Evolutionary conservation across 2,888 invertebrate genomes (phyloP).

Genomic region (Catocala sponsa): DNA sequence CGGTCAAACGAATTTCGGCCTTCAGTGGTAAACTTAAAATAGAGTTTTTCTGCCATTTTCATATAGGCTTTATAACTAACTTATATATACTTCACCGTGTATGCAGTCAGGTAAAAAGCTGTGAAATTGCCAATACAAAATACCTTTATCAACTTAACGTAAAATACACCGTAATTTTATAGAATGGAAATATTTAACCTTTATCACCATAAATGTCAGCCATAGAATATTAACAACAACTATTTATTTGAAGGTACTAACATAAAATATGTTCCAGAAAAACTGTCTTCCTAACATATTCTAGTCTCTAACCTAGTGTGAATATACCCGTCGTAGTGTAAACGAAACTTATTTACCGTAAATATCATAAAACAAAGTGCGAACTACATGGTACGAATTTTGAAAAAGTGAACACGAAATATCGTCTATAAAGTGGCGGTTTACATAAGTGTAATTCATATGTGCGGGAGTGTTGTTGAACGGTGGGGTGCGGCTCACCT

Average conservation of each 20-base stretch:
- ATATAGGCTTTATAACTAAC: too few relatives aligned
- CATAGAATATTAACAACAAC: conserved; percentile 1
- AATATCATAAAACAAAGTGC: conserved; percentile 32
- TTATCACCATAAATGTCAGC: conserved; percentile 1
- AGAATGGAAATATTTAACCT: too few relatives aligned
- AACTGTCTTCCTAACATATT: conserved; percentile 56
- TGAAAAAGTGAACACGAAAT: conserved; percentile 24
- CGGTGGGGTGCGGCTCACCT: conserved; percentile 78
- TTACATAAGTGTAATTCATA: conserved; percentile 52
- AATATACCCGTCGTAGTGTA: conserved; percentile 23
- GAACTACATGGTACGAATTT: conserved; percentile 32
- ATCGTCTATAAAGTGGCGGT: conserved; percentile 52
- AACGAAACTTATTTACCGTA: conserved; percentile 7
- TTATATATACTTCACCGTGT: too few relatives aligned
- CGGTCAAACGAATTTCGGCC: too few relatives aligned
- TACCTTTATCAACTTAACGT: too few relatives aligned
- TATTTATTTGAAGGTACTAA: neutral
- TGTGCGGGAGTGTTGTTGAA: conserved; percentile 54
- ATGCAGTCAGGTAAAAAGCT: too few relatives aligned
- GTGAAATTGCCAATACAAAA: too few relatives aligned
- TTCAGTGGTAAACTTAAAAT: too few relatives aligned
- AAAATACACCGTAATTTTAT: too few relatives aligned
- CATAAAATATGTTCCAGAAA: conserved; percentile 29
- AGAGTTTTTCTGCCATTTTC: too few relatives aligned
- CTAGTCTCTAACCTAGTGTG: conserved; percentile 54